These are phyloP conservation scores for Ramphastos sulfuratus DNA, from an alignment of 2,113 vertebrate genomes.

Conservation along the genomic window DNA sequence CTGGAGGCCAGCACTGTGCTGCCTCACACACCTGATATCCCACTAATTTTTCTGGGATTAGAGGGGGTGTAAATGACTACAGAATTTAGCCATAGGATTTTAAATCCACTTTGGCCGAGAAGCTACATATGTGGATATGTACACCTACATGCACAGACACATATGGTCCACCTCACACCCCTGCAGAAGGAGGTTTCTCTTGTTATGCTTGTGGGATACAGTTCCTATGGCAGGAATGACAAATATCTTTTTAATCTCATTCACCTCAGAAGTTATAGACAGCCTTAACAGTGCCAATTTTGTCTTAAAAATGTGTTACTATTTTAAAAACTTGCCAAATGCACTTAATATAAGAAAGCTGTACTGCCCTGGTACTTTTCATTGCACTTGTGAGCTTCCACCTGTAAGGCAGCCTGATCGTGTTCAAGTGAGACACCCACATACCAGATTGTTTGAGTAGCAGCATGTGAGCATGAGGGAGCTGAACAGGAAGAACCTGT, in stretches of 20 bases:
- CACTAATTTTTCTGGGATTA: slow-evolving; percentile 44
- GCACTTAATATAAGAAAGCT: slow-evolving; percentile 56
- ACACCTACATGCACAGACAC: neutral
- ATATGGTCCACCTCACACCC: rapidly evolving
- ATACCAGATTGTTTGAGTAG: neutral
- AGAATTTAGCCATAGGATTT: neutral
- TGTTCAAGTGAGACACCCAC: neutral
- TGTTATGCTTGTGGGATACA: neutral
- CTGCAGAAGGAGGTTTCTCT: neutral
- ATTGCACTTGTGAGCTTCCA: neutral
- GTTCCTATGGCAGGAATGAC: neutral
- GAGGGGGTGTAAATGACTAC: neutral
- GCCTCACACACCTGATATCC: neutral
- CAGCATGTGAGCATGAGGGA: neutral
- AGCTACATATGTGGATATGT: neutral
- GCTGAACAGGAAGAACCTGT: neutral
- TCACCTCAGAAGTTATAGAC: slow-evolving; percentile 29
- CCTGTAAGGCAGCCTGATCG: slow-evolving; percentile 10
- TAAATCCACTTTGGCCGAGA: slow-evolving; percentile 35
- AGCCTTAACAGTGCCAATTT: slow-evolving; percentile 49
- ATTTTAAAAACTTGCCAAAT: slow-evolving; percentile 44
- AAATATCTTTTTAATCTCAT: slow-evolving; percentile 30
- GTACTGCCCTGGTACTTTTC: slow-evolving; percentile 22
- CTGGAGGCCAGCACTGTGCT: neutral
- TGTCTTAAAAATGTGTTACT: slow-evolving; percentile 36